A percentile compares a stretch with the other conserved stretches of the same genome.
Evolutionary conservation across 2,888 invertebrate genomes (phyloP).

Genomic region (Quadroppia sp.): DNA sequence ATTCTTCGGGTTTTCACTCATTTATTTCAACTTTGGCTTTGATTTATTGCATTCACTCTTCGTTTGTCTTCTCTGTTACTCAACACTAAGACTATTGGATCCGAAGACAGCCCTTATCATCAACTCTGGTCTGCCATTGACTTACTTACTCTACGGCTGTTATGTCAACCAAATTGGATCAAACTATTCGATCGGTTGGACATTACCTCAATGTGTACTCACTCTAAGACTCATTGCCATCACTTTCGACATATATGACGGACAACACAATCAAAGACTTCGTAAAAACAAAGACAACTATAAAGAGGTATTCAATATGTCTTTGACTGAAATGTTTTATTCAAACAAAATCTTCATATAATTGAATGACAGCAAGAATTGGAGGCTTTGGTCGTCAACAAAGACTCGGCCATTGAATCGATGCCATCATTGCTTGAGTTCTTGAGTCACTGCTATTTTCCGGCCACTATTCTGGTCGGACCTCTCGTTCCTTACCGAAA

Average conservation of each 20-base stretch:
- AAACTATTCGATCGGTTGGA: constrained; percentile 92
- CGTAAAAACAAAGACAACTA: constrained; percentile 4
- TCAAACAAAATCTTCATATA: not conserved
- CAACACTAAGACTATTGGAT: not conserved
- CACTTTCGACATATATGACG: constrained; percentile 74
- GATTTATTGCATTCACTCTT: constrained; percentile 26
- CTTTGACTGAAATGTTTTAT: too few relatives aligned
- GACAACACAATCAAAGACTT: constrained; percentile 56
- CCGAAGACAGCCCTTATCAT: not conserved
- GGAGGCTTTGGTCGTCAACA: constrained; percentile 51
- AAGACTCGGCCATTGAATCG: constrained; percentile 62
- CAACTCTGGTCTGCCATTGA: constrained; percentile 49
- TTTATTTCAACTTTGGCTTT: constrained; percentile 76
- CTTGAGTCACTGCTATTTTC: constrained; percentile 77
- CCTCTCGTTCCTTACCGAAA: constrained; percentile 84
- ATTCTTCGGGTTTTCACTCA: constrained; percentile 66
- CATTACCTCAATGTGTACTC: constrained; percentile 94
- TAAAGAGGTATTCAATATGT: constrained; percentile 16
- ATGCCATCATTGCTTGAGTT: constrained; percentile 72
- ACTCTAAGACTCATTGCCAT: constrained; percentile 82
- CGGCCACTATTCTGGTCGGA: constrained; percentile 84
- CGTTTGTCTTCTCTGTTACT: constrained; percentile 36
- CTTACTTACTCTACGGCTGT: constrained; percentile 63
- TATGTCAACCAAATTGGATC: constrained; percentile 68
- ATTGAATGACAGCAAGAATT: not conserved